A percentile compares a stretch with the other conserved stretches of the same genome.
Conservation (phyloP, 2,888 invertebrate genomes). For the Glyphotaelius pellucidus region DNA sequence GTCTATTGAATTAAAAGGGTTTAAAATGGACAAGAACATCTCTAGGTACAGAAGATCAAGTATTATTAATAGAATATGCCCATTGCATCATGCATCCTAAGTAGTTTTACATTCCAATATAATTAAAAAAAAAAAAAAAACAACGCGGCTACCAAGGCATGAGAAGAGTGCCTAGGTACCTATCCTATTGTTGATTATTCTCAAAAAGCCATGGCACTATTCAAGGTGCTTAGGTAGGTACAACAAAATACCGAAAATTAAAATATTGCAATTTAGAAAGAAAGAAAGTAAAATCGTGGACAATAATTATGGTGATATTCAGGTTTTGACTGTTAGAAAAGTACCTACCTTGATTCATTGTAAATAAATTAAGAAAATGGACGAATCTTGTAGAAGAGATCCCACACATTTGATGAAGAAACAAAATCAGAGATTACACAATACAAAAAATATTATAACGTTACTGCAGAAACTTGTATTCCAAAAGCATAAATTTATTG, state of each 20-base stretch:
- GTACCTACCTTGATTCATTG: too few relatives aligned
- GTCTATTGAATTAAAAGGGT: background rate
- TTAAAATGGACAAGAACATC: background rate
- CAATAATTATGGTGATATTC: too few relatives aligned
- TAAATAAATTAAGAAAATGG: background rate
- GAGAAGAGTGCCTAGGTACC: too few relatives aligned
- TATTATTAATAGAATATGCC: background rate
- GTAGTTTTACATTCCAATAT: background rate
- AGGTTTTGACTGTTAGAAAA: too few relatives aligned
- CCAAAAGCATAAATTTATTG: background rate
- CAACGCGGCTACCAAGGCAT: background rate
- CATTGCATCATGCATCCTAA: background rate
- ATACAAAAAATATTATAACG: background rate
- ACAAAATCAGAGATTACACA: background rate
- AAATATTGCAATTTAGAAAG: too few relatives aligned
- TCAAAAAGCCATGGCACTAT: background rate
- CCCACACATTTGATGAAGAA: background rate
- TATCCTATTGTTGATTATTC: background rate
- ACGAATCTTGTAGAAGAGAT: background rate
- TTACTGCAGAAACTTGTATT: background rate
- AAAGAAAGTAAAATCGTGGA: too few relatives aligned
- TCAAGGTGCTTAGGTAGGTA: too few relatives aligned
- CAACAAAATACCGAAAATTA: too few relatives aligned
- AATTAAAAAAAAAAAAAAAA: background rate
- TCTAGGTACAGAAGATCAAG: background rate